Evolutionary conservation across 2,888 invertebrate genomes (phyloP).

Genomic region (Leptopilina drosophilae): DNA sequence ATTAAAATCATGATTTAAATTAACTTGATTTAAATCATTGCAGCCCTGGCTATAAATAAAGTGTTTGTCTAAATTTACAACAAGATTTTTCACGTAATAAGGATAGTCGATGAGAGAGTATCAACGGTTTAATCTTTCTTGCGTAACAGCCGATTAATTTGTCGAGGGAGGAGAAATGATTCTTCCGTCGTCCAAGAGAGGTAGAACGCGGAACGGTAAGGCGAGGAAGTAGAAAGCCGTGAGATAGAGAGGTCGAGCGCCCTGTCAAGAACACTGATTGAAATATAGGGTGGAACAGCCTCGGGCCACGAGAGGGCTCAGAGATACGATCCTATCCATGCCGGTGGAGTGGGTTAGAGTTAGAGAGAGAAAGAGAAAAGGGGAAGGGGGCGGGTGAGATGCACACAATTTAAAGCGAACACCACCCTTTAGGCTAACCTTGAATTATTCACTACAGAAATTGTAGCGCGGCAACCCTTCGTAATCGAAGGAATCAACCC

Average conservation of each 20-base stretch:
- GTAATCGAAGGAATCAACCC: slow-evolving; percentile 36
- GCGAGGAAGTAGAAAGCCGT: slow-evolving; percentile 32
- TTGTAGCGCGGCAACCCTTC: slow-evolving; percentile 62
- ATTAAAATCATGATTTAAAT: too few relatives aligned
- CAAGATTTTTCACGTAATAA: not conserved
- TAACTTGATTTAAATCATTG: too few relatives aligned
- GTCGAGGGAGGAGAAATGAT: slow-evolving; percentile 53
- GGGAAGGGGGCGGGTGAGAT: slow-evolving; percentile 58
- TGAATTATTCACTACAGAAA: slow-evolving; percentile 70
- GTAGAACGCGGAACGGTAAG: slow-evolving; percentile 28
- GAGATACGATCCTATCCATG: slow-evolving; percentile 52
- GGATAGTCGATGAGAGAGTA: slow-evolving; percentile 17
- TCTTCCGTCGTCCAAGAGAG: slow-evolving; percentile 33
- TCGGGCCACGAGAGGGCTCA: slow-evolving; percentile 60
- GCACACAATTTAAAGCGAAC: slow-evolving; percentile 69
- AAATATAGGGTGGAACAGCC: slow-evolving; percentile 74
- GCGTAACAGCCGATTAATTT: slow-evolving; percentile 74
- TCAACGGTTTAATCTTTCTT: slow-evolving; percentile 68
- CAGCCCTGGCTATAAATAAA: not conserved
- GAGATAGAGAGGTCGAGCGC: slow-evolving; percentile 54
- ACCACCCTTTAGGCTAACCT: slow-evolving; percentile 66
- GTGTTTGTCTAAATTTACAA: not conserved
- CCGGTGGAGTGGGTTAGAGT: too few relatives aligned
- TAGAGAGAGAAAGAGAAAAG: slow-evolving; percentile 47
- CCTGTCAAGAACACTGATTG: slow-evolving; percentile 74